Conservation (phyloP, 2,113 vertebrate species). For the Synodontis membranacea region DNA sequence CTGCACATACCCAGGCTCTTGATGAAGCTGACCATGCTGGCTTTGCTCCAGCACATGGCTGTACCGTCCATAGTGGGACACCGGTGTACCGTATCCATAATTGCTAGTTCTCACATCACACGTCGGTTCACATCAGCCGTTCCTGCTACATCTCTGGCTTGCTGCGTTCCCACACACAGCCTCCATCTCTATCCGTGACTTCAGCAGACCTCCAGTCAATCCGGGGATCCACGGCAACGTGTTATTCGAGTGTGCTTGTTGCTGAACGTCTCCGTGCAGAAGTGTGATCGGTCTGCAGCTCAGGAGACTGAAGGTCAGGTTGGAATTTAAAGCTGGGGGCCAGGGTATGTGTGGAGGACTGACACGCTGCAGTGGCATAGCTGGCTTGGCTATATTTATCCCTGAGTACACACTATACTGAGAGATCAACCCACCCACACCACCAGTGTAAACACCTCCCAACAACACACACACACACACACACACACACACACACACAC, state of each 20-base stretch:
- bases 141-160: constrained; percentile 48
- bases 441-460: constrained; percentile 59
- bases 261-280: constrained; percentile 59
- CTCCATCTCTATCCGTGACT: background rate
- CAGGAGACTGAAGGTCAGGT: constrained; percentile 81
- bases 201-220: background rate
- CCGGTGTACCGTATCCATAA: constrained; percentile 64
- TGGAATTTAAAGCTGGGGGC: constrained; percentile 89
- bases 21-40: constrained; percentile 91
- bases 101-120: constrained; percentile 38
- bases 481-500: constrained; percentile 75
- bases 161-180: background rate
- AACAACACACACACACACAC: constrained; percentile 64
- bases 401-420: constrained; percentile 84
- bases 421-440: constrained; percentile 78
- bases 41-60: constrained; percentile 89
- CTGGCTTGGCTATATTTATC: constrained; percentile 92
- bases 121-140: constrained; percentile 37
- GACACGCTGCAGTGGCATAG: constrained; percentile 78
- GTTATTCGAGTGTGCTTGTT: constrained; percentile 32
- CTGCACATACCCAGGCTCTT: constrained; percentile 91
- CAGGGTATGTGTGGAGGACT: constrained; percentile 80
- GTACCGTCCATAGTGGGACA: constrained; percentile 82
- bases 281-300: constrained; percentile 71
- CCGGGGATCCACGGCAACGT: constrained; percentile 27